phyloP scores from a whole-genome alignment of 2,797 vertebrate genomes.

The Hydrophis major region DNA sequence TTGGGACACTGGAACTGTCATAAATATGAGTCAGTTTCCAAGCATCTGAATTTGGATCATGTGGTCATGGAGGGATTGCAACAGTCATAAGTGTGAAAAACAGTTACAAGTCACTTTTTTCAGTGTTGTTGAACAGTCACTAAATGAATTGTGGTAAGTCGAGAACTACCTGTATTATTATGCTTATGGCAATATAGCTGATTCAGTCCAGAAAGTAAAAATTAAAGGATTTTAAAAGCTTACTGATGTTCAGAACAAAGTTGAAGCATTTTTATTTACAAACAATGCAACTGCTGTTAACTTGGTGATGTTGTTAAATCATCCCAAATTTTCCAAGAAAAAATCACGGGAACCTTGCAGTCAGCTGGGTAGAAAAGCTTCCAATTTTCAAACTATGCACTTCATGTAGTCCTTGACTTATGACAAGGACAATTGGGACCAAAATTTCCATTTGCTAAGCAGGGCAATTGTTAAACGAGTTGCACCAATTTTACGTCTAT shows the following conservation, averaged over 20 bases:
- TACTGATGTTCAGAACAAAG: not conserved
- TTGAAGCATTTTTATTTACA: not conserved
- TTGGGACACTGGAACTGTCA: no score
- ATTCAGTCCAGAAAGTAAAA: not conserved
- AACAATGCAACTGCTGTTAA: not conserved
- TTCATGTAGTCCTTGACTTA: no score
- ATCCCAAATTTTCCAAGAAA: not conserved
- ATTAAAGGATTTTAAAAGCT: not conserved
- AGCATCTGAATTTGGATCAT: not conserved
- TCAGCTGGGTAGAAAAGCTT: not conserved
- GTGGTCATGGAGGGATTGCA: not conserved
- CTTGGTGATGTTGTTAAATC: not conserved
- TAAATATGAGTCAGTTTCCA: not conserved
- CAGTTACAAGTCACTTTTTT: not conserved
- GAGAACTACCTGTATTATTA: not conserved
- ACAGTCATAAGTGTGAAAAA: no score
- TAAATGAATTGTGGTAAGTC: not conserved
- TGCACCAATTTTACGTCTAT: no score
- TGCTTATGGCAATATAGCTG: not conserved
- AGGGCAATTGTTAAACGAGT: no score
- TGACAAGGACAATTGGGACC: no score
- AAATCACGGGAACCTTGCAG: not conserved
- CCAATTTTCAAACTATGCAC: not conserved
- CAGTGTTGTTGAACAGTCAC: not conserved
- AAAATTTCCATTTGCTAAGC: no score